These are phyloP conservation scores for Gibbula magus DNA, from an alignment of 2,888 invertebrate species.

Conservation along the genomic window DNA sequence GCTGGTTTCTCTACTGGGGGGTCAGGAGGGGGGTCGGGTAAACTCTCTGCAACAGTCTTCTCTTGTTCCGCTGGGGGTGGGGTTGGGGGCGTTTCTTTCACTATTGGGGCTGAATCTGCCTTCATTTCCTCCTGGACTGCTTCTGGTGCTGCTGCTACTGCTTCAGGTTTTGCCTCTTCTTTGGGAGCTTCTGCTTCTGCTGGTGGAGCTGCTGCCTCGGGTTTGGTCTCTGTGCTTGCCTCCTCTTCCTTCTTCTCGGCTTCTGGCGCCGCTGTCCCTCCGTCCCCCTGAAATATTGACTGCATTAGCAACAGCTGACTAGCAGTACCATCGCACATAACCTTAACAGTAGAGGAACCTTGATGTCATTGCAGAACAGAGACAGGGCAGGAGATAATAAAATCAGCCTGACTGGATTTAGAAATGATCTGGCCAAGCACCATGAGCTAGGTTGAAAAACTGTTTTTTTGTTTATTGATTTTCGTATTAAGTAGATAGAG, in stretches of 20 bases:
- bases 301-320: neutral
- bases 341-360: too few species aligned
- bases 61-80: neutral
- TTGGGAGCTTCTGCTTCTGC: slow-evolving; percentile 17
- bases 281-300: slow-evolving; percentile 25
- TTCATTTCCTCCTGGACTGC: neutral
- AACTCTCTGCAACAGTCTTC: slow-evolving; percentile 25
- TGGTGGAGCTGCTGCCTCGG: slow-evolving; percentile 22
- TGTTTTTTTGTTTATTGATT: too few species aligned
- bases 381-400: too few species aligned
- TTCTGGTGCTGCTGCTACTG: neutral
- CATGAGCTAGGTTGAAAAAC: too few species aligned
- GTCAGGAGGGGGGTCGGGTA: neutral
- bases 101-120: neutral
- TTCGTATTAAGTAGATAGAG: too few species aligned
- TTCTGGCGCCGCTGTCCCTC: slow-evolving; percentile 38
- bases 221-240: slow-evolving; percentile 29
- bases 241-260: slow-evolving; percentile 26
- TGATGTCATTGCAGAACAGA: too few species aligned
- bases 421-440: too few species aligned
- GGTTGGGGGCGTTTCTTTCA: neutral
- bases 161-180: slow-evolving; percentile 11
- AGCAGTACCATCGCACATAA: too few species aligned
- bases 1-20: slow-evolving; percentile 1
- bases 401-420: too few species aligned